These are phyloP conservation scores for Psylliodes chrysocephalus DNA, from an alignment of 2,888 invertebrate genomes.

Conservation along the genomic window DNA sequence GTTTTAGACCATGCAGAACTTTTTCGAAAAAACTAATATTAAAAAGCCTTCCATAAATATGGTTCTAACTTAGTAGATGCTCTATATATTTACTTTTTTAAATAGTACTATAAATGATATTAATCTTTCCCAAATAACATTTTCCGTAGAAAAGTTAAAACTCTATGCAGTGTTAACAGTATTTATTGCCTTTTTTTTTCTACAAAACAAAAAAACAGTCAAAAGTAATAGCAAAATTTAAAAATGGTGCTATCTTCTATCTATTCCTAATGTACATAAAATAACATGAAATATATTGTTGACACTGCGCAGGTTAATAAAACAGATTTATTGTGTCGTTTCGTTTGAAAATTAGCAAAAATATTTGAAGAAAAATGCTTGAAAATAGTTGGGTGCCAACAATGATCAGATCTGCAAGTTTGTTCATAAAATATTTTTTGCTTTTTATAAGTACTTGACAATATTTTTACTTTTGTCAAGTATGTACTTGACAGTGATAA, in stretches of 20 bases:
- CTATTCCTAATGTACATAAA: constrained; percentile 28
- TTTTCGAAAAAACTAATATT: no score
- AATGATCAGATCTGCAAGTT: constrained; percentile 40
- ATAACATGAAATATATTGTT: constrained; percentile 16
- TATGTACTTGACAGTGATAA: no score
- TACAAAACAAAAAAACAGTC: constrained; percentile 7
- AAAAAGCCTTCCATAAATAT: no score
- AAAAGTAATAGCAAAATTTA: constrained; percentile 5
- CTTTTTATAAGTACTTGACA: no score
- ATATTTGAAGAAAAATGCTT: constrained; percentile 1
- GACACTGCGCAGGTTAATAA: constrained; percentile 31
- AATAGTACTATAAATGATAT: not conserved
- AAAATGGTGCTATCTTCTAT: constrained; percentile 40
- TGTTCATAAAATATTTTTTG: no score
- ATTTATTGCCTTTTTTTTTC: not conserved
- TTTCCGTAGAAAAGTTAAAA: constrained; percentile 2
- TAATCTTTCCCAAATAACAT: constrained; percentile 9
- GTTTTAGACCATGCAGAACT: no score
- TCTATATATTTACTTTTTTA: not conserved
- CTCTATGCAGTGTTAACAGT: constrained; percentile 16
- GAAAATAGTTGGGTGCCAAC: constrained; percentile 55
- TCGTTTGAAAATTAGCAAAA: not conserved
- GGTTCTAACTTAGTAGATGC: no score
- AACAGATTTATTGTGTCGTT: constrained; percentile 8
- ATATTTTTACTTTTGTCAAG: no score